These are phyloP conservation scores for Parnassius smintheus DNA, from an alignment of 2,888 invertebrate genomes.

Conservation along the genomic window DNA sequence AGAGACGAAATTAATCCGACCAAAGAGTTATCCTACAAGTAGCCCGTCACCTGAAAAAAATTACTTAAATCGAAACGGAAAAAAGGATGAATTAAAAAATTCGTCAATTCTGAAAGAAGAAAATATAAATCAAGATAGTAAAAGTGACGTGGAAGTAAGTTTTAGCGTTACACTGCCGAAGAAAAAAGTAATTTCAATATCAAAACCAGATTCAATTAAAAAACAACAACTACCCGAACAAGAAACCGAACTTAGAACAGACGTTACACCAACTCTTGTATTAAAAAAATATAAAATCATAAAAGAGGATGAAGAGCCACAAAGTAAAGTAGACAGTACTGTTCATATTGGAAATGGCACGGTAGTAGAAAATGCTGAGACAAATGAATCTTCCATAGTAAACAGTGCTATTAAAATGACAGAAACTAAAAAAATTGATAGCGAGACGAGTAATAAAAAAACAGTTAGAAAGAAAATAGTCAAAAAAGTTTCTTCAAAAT, in stretches of 20 bases:
- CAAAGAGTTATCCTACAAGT: constrained; percentile 82
- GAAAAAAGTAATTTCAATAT: constrained; percentile 45
- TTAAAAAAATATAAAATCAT: constrained; percentile 66
- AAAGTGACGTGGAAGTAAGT: constrained; percentile 70
- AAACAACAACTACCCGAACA: constrained; percentile 38
- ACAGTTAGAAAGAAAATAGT: constrained; percentile 71
- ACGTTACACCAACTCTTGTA: constrained; percentile 41
- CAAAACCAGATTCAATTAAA: constrained; percentile 44
- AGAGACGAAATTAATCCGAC: constrained; percentile 76
- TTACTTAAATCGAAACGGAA: constrained; percentile 49
- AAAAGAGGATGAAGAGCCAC: constrained; percentile 45
- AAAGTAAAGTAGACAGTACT: constrained; percentile 41
- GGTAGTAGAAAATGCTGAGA: constrained; percentile 45
- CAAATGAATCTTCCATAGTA: constrained; percentile 48
- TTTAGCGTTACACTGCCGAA: constrained; percentile 71
- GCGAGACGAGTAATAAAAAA: constrained; percentile 61
- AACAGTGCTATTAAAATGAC: constrained; percentile 52
- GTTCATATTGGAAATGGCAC: constrained; percentile 41
- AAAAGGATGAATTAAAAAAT: constrained; percentile 50
- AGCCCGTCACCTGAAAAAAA: constrained; percentile 70
- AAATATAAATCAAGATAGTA: constrained; percentile 41
- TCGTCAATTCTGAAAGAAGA: constrained; percentile 44
- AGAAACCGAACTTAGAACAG: constrained; percentile 36
- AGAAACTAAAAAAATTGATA: constrained; percentile 48
- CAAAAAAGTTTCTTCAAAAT: constrained; percentile 71